These are phyloP conservation scores for Solea senegalensis DNA, from an alignment of 2,113 vertebrate genomes.

Conservation along the genomic window DNA sequence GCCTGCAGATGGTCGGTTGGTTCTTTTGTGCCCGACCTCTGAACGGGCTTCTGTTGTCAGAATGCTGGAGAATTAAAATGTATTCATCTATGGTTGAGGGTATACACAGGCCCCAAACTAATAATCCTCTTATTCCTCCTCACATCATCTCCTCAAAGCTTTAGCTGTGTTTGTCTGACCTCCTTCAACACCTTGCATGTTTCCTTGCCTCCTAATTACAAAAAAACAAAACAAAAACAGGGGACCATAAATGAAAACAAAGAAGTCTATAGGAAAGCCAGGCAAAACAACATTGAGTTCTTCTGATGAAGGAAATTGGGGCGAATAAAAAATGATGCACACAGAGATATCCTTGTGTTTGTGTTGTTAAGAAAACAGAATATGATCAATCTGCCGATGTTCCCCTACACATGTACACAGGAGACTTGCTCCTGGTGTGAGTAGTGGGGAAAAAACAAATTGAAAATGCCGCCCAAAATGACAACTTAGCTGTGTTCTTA, in stretches of 20 bases:
- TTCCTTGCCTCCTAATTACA: slow-evolving; percentile 30
- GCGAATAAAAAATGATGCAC: slow-evolving; percentile 12
- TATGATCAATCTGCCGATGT: not conserved
- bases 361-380: too few relatives aligned
- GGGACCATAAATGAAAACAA: not conserved
- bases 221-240: slow-evolving; percentile 29
- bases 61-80: slow-evolving; percentile 11
- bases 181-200: slow-evolving; percentile 1
- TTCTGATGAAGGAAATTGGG: slow-evolving; percentile 6
- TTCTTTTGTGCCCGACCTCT: not conserved
- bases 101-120: not conserved
- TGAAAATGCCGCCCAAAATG: slow-evolving; percentile 63
- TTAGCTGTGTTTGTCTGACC: slow-evolving; percentile 5
- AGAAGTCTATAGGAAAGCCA: not conserved
- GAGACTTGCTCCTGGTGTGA: not conserved
- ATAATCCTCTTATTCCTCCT: slow-evolving; percentile 12
- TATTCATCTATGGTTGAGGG: slow-evolving; percentile 31
- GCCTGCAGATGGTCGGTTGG: not conserved
- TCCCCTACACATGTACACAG: slow-evolving; percentile 57
- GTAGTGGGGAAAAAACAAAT: slow-evolving; percentile 25
- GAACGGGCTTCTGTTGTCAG: not conserved
- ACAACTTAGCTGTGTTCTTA: slow-evolving; percentile 56
- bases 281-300: not conserved
- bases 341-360: too few relatives aligned
- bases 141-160: slow-evolving; percentile 16